Base-by-base conservation (phyloP, 2,888 invertebrate genomes). In the Apodemia hepburni region DNA sequence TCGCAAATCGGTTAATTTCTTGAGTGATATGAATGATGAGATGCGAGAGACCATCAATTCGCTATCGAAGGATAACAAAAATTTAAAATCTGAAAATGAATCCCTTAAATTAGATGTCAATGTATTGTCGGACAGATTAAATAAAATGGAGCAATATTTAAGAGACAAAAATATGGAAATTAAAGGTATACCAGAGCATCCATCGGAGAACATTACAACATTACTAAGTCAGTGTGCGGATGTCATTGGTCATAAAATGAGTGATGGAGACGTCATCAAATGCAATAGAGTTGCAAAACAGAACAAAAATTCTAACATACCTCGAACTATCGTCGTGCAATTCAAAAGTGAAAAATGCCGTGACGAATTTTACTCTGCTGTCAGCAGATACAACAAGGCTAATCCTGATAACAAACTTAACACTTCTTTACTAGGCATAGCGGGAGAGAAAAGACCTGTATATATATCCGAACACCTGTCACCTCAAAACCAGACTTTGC, bases 91-190 rank as follows among this genome's bases (percentile, higher is more conserved):
- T 9, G 49, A 42, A 45, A 60, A 62, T 59, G 11, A 29, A n/a
- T 18, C 49, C 29, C 17, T 38, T 22, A 47, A 33, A 22, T 33
- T 42, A 38, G 35, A 58, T 38, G 29, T 61, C 42, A 61, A 58
- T 49, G 58, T 61, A 5, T 9, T 58, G 15, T 58, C 58, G 4
- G 35, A 58, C 9, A 33, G 58, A n/a, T 33, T 58, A 5, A 58
- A 58, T 9, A 58, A 35, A 17, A n/a, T 58, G 33, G 58, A 58
- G 9, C 58, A 58, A 35, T 18, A 58, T 33, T 22, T 59, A 12
- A 35, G 59, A 12, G 42, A 42, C 17, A 59, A 59, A 5, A 59
- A 59, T 12, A n/a, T 59, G 9, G 59, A 59, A 35, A 42, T 59
- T 7, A 38, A 42, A 38, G 59, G 59, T n/a, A 15, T 59, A 15